Evolutionary conservation across 2,797 vertebrate species (phyloP), one percentile per base, ranked within the genome.

Genomic region (Thaleichthys pacificus): DNA sequence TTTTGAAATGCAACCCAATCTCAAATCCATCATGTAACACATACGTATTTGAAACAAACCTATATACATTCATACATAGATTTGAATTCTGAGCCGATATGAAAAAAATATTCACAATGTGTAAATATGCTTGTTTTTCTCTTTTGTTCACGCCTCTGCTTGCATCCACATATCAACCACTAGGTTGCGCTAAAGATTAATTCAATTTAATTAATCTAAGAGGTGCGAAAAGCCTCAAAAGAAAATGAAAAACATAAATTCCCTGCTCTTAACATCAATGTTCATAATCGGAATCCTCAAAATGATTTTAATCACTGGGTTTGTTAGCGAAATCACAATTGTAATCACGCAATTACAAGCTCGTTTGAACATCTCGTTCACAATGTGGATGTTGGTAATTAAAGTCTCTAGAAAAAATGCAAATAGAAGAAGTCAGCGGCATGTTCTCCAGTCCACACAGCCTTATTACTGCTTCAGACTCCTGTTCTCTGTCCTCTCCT

Each of bases 361-460:
- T 75, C 30, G 81, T 71, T 66, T 71, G 42, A 77, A 73, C 71
- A 76, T 77, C 74, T 73, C 70, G 74, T 69, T 83, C 15, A 15
- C 79, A 81, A 84, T 14, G 77, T 80, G 82, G 1, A 15, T 81
- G 80, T 84, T 78, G 84, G 75, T 81, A 82, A 84, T 84, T 82
- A 76, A 74, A 76, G 74, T 61, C 80, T 78, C 66, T 74, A 86
- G 74, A 83, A 86, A 83, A 78, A 81, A 73, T 76, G 82, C 86
- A 57, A 86, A 82, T 75, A 84, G 78, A 77, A 65, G 58, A 74
- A 81, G 77, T 78, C 63, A 75, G 71, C 47, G 57, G 71, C 57
- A 22, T 32, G 70, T 67, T 74, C 80, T 70, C 21, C 69, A 75
- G 79, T 86, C 83, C 85, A 86, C 87, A 68, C 81, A 80, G 66